Evolutionary conservation across 2,888 invertebrate species (phyloP), one percentile per base, ranked within the genome.

Genomic region (Hyposoter didymator): DNA sequence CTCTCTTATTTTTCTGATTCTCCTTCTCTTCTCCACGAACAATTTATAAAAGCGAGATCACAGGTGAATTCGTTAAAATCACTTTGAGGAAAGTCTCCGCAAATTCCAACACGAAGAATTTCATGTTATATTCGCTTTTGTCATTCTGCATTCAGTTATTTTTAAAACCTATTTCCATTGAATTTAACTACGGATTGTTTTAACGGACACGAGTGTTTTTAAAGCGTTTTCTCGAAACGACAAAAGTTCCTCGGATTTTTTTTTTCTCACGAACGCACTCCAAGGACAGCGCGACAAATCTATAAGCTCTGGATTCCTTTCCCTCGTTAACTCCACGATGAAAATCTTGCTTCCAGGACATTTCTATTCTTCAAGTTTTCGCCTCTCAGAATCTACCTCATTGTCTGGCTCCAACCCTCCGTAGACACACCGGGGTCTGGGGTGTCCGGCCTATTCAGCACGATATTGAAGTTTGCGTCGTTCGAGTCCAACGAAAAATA

Each of bases 11-110:
- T 8, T 52, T 45, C 8, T 80, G 32, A 19, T 32, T 39, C 28
- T 55, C 55, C 35, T 66, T 45, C 7, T 66, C 45, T 75, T 32
- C 28, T 22, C 45, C 45, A 74, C 78, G 47, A 75, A 69, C n/a
- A 70, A 75, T 75, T 70, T 39, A 70, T 72, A 78, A 78, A 78
- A 78, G 49, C 43, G 76, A 67, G 76, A 78, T 78, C 76, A 78
- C 76, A 78, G 64, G 76, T 78, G 76, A 67, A 78, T 67, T 74
- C 52, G 72, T 72, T 39, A 49, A 72, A 64, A 64, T 59, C 47
- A 7, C 59, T 59, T 62, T 35, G 62, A 79, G 62, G 35, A 72
- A 49, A 72, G 66, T 66, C 39, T 80, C 45, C 43, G 66, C 10
- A 22, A 62, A 62, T 62, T 28, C 22, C 8, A 28, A n/a, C 12